These are phyloP conservation scores for Kryptolebias ocellatus DNA, from an alignment of 2,797 vertebrate species.

Conservation along the genomic window DNA sequence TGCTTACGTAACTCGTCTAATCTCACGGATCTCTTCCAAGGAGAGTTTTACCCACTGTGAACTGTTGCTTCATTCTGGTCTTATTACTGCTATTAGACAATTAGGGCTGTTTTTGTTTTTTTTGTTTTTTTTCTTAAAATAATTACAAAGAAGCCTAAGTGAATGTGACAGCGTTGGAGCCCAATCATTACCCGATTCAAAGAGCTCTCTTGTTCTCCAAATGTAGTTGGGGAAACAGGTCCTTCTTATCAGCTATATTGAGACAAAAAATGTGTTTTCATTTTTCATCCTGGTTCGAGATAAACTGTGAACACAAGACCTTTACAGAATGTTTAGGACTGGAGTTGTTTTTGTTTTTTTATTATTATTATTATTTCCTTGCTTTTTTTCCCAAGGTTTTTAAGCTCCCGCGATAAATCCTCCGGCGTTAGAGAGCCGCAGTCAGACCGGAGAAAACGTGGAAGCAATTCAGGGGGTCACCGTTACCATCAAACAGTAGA, in stretches of 20 bases:
- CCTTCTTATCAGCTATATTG: not conserved
- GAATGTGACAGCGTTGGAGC: not conserved
- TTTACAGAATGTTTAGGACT: not conserved
- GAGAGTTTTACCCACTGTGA: too few species aligned
- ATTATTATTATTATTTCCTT: too few species aligned
- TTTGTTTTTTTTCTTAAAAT: not conserved
- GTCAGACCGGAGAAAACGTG: conserved; percentile 63
- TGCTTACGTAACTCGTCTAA: too few species aligned
- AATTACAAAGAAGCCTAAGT: not conserved
- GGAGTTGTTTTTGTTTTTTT: conserved; percentile 22
- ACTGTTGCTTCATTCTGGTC: too few species aligned
- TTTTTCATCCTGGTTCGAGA: conserved; percentile 20
- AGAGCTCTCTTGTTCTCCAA: not conserved
- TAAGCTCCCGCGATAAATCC: conserved; percentile 52
- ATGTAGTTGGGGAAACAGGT: not conserved
- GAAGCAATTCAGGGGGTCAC: conserved; percentile 72
- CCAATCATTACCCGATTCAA: not conserved
- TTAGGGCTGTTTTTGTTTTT: not conserved
- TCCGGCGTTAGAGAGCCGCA: conserved; percentile 52
- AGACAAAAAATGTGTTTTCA: conserved; percentile 1
- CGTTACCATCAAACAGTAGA: conserved; percentile 67
- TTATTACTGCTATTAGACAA: too few species aligned
- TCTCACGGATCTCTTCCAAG: too few species aligned
- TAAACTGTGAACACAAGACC: not conserved
- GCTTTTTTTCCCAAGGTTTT: conserved; percentile 35